These are phyloP conservation scores for Sciaenops ocellatus DNA, from an alignment of 2,797 vertebrate species.

Conservation along the genomic window DNA sequence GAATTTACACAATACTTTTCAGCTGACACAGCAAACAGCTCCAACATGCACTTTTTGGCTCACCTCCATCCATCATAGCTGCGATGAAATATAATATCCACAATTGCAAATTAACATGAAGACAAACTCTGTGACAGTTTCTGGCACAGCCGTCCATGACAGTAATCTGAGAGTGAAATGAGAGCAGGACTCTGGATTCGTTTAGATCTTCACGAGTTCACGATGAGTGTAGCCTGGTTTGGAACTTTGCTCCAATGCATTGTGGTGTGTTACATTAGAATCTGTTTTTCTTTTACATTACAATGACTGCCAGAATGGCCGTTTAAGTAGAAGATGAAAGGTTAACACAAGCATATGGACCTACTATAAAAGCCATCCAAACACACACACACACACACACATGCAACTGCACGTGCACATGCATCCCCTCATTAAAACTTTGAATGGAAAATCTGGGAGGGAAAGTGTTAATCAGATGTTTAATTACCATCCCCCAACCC, in stretches of 20 bases:
- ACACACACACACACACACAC: constrained; percentile 38
- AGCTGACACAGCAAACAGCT: constrained; percentile 36
- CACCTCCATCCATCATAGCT: constrained; percentile 30
- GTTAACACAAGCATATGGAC: constrained; percentile 69
- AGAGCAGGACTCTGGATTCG: constrained; percentile 52
- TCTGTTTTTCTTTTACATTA: constrained; percentile 44
- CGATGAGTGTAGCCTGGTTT: constrained; percentile 13
- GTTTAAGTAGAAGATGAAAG: constrained; percentile 61
- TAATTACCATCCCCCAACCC: constrained; percentile 54
- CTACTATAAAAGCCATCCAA: constrained; percentile 39
- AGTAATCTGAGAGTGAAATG: constrained; percentile 35
- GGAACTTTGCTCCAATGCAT: constrained; percentile 31
- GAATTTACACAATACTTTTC: constrained; percentile 14
- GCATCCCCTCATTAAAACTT: constrained; percentile 64
- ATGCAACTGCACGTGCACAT: constrained; percentile 32
- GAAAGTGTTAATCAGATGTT: constrained; percentile 79
- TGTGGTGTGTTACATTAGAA: constrained; percentile 40
- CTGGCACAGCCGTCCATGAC: constrained; percentile 34
- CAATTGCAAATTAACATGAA: constrained; percentile 63
- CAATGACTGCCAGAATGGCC: constrained; percentile 42
- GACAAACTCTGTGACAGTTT: constrained; percentile 60
- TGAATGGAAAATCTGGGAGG: constrained; percentile 63
- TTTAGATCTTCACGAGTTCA: constrained; percentile 36
- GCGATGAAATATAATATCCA: constrained; percentile 62
- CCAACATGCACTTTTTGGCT: constrained; percentile 34